Evolutionary conservation across 2,888 invertebrate genomes (phyloP).

Genomic region (Drosophila barbarae): DNA sequence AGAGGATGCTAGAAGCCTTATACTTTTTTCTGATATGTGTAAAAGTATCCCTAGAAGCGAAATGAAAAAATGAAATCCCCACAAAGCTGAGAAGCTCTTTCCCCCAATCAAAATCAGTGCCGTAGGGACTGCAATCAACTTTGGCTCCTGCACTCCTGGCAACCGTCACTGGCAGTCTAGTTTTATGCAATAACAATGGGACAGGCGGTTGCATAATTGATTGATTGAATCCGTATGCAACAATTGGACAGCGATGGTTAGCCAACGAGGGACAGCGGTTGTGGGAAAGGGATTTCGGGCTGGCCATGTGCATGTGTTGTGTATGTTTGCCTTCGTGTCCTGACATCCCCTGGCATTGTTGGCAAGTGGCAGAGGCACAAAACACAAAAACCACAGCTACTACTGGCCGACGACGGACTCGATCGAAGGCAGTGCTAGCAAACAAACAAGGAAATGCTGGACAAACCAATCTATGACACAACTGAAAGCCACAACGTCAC

Average conservation of each 20-base stretch:
- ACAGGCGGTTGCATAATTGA: constrained; percentile 62
- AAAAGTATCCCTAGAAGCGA: not conserved
- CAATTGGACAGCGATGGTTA: constrained; percentile 52
- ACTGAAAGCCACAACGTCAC: constrained; percentile 66
- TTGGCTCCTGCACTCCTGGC: constrained; percentile 11
- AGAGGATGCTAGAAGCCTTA: not conserved
- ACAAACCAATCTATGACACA: constrained; percentile 72
- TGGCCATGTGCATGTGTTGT: constrained; percentile 10
- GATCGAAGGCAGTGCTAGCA: constrained; percentile 56
- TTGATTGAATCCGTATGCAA: constrained; percentile 67
- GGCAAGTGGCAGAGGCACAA: constrained; percentile 43
- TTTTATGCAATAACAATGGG: constrained; percentile 50
- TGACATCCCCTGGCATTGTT: constrained; percentile 29
- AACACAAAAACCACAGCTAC: constrained; percentile 30
- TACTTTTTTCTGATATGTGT: not conserved
- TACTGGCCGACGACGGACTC: constrained; percentile 9
- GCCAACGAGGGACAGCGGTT: constrained; percentile 22
- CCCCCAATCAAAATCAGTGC: constrained; percentile 17
- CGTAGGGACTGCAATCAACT: constrained; percentile 17
- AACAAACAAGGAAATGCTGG: constrained; percentile 62
- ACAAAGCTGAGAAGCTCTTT: constrained; percentile 7
- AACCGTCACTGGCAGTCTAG: constrained; percentile 15
- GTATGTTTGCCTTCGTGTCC: constrained; percentile 7
- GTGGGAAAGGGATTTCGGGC: constrained; percentile 12
- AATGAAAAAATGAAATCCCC: constrained; percentile 2